Percentiles rank a stretch among this genome's conserved stretches.
phyloP scores from a whole-genome alignment of 2,888 invertebrate species.

The Harpalus rubripes region DNA sequence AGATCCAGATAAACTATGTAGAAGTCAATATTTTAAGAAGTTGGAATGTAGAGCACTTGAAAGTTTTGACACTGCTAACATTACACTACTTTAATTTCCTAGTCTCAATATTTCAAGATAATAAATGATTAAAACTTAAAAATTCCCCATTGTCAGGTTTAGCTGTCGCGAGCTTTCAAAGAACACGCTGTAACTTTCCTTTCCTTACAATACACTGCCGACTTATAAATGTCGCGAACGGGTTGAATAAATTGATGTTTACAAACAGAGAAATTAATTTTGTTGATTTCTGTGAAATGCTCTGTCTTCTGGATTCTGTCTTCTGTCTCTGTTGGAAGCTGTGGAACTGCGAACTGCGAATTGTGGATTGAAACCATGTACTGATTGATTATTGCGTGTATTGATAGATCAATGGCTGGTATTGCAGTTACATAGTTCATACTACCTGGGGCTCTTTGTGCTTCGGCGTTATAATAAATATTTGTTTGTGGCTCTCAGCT shows the following conservation, averaged over 20 bases:
- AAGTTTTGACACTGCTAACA: constrained; percentile 32
- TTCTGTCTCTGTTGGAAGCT: background rate
- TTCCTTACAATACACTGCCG: constrained; percentile 77
- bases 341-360: background rate
- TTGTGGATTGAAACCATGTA: constrained; percentile 5
- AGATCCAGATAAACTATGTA: constrained; percentile 22
- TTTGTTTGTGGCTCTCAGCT: background rate
- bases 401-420: background rate
- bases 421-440: background rate
- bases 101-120: constrained; percentile 47
- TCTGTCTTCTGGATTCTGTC: background rate
- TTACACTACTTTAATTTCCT: constrained; percentile 51
- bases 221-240: constrained; percentile 77
- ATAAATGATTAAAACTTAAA: constrained; percentile 53
- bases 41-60: constrained; percentile 41
- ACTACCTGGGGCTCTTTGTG: constrained; percentile 8
- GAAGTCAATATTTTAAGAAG: constrained; percentile 42
- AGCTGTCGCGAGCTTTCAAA: constrained; percentile 35
- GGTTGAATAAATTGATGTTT: constrained; percentile 77
- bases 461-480: background rate
- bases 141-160: constrained; percentile 41
- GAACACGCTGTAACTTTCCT: constrained; percentile 65
- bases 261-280: constrained; percentile 77
- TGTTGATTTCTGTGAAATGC: constrained; percentile 64
- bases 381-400: constrained; percentile 30